Percentiles rank a stretch among this genome's conserved stretches.
Evolutionary conservation across 2,797 vertebrate species (phyloP).

Genomic region (Epinephelus coioides): DNA sequence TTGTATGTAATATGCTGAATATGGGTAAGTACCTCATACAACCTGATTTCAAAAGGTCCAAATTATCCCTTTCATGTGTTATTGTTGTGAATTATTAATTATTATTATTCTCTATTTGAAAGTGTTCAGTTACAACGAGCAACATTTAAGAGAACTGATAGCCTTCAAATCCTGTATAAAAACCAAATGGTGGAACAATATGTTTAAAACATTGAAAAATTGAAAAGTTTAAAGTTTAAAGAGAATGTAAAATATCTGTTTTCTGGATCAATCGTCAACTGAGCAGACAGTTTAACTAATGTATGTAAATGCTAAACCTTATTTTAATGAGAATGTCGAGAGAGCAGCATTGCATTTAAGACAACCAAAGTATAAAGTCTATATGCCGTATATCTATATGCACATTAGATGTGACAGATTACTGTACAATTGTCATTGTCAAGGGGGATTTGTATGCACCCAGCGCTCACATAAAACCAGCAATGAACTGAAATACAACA

Average conservation of each 20-base stretch:
- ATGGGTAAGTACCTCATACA: too few species aligned
- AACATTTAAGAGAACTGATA: neutral
- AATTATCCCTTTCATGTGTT: neutral
- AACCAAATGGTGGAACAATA: neutral
- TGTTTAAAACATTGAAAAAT: neutral
- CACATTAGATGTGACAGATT: slow-evolving; percentile 2
- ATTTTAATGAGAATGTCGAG: neutral
- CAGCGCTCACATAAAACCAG: neutral
- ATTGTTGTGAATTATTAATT: neutral
- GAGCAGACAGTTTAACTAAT: neutral
- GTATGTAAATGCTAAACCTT: neutral
- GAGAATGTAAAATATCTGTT: neutral
- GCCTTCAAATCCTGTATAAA: neutral
- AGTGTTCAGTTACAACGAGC: too few species aligned
- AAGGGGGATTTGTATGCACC: slow-evolving; percentile 16
- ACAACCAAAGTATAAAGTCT: neutral
- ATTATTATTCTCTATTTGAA: neutral
- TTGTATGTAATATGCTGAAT: too few species aligned
- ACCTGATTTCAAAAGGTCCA: too few species aligned
- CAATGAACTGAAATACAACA: slow-evolving; percentile 9
- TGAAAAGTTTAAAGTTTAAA: neutral
- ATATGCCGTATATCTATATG: too few species aligned
- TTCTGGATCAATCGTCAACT: neutral
- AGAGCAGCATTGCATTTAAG: neutral
- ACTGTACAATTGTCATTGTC: neutral